Evolutionary conservation across 1,140 invertebrate species (phyloP), one percentile per base, ranked within the genome.

Genomic region (Cydia strobilella): DNA sequence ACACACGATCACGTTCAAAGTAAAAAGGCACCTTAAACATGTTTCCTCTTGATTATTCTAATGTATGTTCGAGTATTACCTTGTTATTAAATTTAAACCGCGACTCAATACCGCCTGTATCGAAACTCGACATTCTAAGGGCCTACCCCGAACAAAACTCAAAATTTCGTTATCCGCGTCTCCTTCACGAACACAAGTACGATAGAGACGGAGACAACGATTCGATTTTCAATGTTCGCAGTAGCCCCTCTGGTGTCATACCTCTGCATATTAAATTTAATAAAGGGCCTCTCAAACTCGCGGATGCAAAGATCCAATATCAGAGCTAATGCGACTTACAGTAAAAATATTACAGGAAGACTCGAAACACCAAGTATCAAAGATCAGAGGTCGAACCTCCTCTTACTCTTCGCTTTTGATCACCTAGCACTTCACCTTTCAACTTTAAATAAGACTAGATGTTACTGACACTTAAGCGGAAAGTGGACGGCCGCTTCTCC

Each of bases 241-340:
- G 42, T 45, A 13, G 0, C 42, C 13, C 12, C n/a, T 51, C 54
- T n/a, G 18, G 20, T 23, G 54, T 59, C 54, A 59, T 59, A 59
- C 54, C 54, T 59, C 20, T 20, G 54, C 20, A 59, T 59, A 23
- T 59, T 20, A 59, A 59, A 59, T 59, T 59, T 59, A 59, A 59
- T 59, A 59, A 59, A 59, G 54, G 18, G 3, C 4, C 20, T 1
- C 20, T 20, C 54, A n/a, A 6, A 7, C 54, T 59, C 18, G 20
- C 20, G 54, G 0, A 59, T 59, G 54, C 20, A 12, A 7, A 15
- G 51, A 59, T 59, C 54, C 54, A 23, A 23, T 59, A 59, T 59
- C 54, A 23, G 54, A 59, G 54, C 20, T 59, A 59, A 20, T 23
- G 54, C 2, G 54, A 23, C 0, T 23, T 45, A n/a, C 42, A 54